Base-by-base conservation (phyloP, 2,888 invertebrate genomes). In the Drosophila algonquin region DNA sequence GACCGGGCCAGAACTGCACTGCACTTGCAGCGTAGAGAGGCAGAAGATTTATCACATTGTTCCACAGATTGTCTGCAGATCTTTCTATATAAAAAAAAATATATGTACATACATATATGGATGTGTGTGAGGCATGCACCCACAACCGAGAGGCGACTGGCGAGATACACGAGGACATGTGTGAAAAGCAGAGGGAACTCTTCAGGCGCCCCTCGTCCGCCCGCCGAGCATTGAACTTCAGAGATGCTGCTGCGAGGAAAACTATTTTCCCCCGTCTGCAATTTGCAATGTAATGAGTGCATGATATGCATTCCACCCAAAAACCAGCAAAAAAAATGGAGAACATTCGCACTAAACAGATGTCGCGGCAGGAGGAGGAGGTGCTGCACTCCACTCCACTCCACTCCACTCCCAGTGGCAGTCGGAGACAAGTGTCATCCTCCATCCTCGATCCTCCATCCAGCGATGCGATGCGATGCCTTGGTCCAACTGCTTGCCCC, bases 1-100 rank as follows among this genome's bases (percentile, higher is more conserved):
- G n/a, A n/a, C n/a, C n/a, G n/a, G n/a, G n/a, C n/a, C n/a, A n/a
- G n/a, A 64, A 57, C 79, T 80, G 53, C 68, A 71, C 50, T 75
- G 84, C 79, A 81, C 88, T 85, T 87, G 82, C 86, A 77, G 55
- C 63, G 87, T 78, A 80, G 76, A 87, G 85, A 67, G 63, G 73
- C 80, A 79, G 75, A 89, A 89, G 89, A 89, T 89, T 89, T 89
- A 89, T 89, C 90, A 89, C 90, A 89, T 90, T 89, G 89, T 90
- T 89, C 83, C 81, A 89, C 89, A 86, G 86, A 86, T 86, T 86
- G 89, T 86, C 86, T 86, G 87, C 86, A 87, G 85, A 87, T 85
- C 78, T 75, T 76, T 67, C 73, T 67, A 72, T 73, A 81, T 75
- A 61, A 61, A 63, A 35, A 21, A 8, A 45, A 50, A 63, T 62